These are phyloP conservation scores for Drosophila insularis DNA, from an alignment of 1,140 invertebrate genomes.

Conservation along the genomic window DNA sequence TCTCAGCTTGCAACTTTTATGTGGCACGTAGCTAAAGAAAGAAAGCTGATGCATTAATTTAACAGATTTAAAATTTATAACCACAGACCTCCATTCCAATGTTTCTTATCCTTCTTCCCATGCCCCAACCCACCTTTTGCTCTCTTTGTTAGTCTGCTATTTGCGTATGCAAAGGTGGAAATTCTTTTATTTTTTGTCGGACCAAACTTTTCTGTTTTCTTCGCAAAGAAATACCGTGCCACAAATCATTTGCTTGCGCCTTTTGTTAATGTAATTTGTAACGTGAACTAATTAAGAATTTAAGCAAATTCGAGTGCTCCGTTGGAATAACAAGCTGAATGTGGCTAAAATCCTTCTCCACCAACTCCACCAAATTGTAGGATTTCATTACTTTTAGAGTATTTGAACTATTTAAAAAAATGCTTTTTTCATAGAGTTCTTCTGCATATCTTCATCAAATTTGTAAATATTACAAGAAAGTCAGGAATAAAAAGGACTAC, in stretches of 20 bases:
- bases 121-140: neutral
- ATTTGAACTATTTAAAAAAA: neutral
- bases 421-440: neutral
- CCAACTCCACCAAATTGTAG: neutral
- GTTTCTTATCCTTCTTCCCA: neutral
- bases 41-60: slow-evolving; percentile 71
- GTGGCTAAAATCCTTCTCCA: neutral
- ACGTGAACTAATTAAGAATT: slow-evolving; percentile 76
- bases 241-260: slow-evolving; percentile 61
- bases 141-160: slow-evolving; percentile 32
- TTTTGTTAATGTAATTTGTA: slow-evolving; percentile 73
- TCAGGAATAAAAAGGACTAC: neutral
- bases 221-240: slow-evolving; percentile 71
- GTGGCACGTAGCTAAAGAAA: slow-evolving; percentile 65
- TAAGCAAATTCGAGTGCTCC: slow-evolving; percentile 36
- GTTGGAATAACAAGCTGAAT: neutral
- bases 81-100: slow-evolving; percentile 39
- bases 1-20: slow-evolving; percentile 37
- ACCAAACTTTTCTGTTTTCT: slow-evolving; percentile 47
- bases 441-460: neutral
- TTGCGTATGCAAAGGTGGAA: slow-evolving; percentile 77
- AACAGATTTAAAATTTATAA: slow-evolving; percentile 82
- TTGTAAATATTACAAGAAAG: neutral
- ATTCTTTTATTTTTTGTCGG: slow-evolving; percentile 45
- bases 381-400: neutral